Conservation (phyloP, 2,113 vertebrate genomes). For the Antennarius striatus region DNA sequence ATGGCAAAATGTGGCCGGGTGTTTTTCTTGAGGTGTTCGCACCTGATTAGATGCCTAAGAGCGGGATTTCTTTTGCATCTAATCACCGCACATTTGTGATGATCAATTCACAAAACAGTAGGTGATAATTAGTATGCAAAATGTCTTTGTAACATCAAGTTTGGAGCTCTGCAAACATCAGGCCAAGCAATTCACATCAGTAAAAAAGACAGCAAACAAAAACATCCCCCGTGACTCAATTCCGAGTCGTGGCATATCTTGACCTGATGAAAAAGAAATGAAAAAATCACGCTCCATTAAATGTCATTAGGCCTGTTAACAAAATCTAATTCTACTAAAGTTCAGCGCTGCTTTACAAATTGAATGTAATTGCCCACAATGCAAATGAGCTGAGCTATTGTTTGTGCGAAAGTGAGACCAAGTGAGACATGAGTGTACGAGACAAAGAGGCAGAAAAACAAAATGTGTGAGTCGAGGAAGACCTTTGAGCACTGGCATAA, state of each 20-base stretch:
- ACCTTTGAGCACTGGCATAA: conserved; percentile 49
- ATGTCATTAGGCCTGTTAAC: conserved; percentile 74
- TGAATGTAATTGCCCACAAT: conserved; percentile 76
- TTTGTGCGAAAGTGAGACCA: conserved; percentile 57
- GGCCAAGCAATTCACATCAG: conserved; percentile 14
- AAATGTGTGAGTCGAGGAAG: conserved; percentile 30
- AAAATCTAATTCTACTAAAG: conserved; percentile 75
- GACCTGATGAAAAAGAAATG: conserved; percentile 70
- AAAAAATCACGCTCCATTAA: conserved; percentile 77
- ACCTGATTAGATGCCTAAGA: too few relatives aligned
- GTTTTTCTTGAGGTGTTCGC: too few relatives aligned
- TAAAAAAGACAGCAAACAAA: conserved; percentile 41
- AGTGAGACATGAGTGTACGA: conserved; percentile 23
- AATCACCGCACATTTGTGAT: too few relatives aligned
- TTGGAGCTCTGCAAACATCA: background rate
- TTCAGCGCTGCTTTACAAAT: conserved; percentile 73
- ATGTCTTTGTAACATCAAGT: too few relatives aligned
- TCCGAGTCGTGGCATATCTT: conserved; percentile 64
- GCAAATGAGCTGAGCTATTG: conserved; percentile 65
- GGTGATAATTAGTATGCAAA: too few relatives aligned
- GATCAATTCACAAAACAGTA: too few relatives aligned
- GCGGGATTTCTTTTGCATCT: too few relatives aligned
- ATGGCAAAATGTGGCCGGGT: too few relatives aligned
- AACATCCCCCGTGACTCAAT: conserved; percentile 66
- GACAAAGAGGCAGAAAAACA: conserved; percentile 23